phyloP scores from a whole-genome alignment of 1,140 invertebrate genomes.

The Drosophila aff. region DNA sequence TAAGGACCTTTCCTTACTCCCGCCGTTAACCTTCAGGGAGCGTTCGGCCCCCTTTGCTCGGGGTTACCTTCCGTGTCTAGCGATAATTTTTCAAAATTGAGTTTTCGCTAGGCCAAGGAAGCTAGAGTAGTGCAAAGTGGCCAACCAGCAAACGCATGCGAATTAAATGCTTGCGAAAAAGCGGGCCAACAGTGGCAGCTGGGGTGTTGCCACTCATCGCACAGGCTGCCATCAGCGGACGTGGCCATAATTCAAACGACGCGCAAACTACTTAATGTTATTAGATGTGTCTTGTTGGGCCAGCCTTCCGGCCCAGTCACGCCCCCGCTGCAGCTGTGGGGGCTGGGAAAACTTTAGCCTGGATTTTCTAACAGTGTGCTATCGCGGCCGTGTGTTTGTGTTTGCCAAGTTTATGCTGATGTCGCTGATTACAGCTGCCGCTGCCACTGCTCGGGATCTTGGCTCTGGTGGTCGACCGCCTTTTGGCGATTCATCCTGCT shows the following conservation, averaged over 20 bases:
- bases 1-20: conserved; percentile 16
- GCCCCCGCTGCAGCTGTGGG: conserved; percentile 36
- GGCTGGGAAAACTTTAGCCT: conserved; percentile 47
- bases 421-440: conserved; percentile 73
- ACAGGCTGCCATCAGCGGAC: conserved; percentile 69
- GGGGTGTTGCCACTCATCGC: conserved; percentile 39
- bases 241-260: conserved; percentile 80
- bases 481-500: conserved; percentile 31
- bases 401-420: conserved; percentile 72
- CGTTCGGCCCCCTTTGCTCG: conserved; percentile 28
- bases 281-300: conserved; percentile 71
- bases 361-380: conserved; percentile 50
- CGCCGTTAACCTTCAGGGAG: conserved; percentile 48
- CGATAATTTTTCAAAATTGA: conserved; percentile 75
- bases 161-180: conserved; percentile 45
- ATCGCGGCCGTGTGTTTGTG: conserved; percentile 14
- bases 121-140: conserved; percentile 68
- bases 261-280: conserved; percentile 82
- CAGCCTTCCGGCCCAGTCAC: conserved; percentile 34
- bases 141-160: conserved; percentile 55
- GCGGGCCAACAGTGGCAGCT: conserved; percentile 18
- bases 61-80: conserved; percentile 56
- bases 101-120: conserved; percentile 52
- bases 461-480: conserved; percentile 36
- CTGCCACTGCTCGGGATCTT: conserved; percentile 36